Percentiles rank a stretch among this genome's conserved stretches.
Conservation (phyloP, 2,113 vertebrate genomes). For the Leptocoma aspasia region DNA sequence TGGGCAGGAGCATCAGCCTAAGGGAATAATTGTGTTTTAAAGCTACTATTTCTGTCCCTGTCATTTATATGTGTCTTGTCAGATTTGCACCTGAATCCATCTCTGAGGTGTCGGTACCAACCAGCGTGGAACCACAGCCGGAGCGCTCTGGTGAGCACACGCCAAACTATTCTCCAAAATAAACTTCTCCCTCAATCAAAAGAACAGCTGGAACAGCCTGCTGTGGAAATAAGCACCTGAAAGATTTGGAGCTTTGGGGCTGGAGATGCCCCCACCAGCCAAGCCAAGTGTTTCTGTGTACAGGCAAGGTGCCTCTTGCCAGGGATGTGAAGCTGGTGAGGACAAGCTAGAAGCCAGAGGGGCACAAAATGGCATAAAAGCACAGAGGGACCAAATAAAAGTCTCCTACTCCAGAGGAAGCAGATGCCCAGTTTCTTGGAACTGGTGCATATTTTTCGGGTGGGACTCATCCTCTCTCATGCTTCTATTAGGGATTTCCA, state of each 20-base stretch:
- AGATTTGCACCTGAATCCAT: constrained; percentile 46
- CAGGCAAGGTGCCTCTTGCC: not conserved
- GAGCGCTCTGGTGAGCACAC: not conserved
- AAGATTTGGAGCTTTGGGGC: not conserved
- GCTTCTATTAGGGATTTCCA: not conserved
- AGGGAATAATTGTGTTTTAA: constrained; percentile 27
- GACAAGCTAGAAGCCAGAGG: not conserved
- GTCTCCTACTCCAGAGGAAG: not conserved
- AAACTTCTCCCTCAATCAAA: not conserved
- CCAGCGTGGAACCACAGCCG: not conserved
- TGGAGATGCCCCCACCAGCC: not conserved
- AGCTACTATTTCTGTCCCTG: constrained; percentile 29
- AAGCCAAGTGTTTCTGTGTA: not conserved
- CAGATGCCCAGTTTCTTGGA: not conserved
- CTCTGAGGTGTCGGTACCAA: not conserved
- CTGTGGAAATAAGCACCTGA: accelerated
- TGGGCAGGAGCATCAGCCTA: not conserved
- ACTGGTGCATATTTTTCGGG: not conserved
- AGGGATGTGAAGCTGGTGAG: accelerated
- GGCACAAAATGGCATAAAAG: not conserved
- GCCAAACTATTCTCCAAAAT: not conserved
- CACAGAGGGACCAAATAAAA: not conserved
- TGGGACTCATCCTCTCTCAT: not conserved
- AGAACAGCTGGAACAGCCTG: not conserved
- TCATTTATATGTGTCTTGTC: constrained; percentile 33